Conservation (phyloP, 2,888 invertebrate genomes). For the Adineta ricciae region DNA sequence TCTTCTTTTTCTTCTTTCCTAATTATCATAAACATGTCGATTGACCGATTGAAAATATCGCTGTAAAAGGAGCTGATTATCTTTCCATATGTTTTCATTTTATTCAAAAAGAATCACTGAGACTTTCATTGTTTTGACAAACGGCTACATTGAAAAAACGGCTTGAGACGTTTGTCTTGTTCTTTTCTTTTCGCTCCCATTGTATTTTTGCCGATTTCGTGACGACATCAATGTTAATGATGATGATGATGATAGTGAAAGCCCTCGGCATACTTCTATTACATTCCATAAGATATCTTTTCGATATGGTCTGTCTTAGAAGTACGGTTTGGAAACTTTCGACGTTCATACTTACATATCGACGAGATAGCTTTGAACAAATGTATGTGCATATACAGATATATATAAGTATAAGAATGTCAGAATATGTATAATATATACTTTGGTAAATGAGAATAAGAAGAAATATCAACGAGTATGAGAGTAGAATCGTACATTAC, state of each 20-base stretch:
- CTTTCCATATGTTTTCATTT: not conserved
- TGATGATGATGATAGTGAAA: not conserved
- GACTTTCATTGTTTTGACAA: not conserved
- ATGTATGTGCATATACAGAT: not conserved
- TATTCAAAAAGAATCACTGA: not conserved
- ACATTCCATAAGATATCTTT: not conserved
- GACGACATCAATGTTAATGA: too few species aligned
- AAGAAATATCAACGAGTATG: not conserved
- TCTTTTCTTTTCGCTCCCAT: not conserved
- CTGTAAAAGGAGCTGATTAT: not conserved
- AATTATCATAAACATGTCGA: not conserved
- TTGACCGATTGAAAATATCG: not conserved
- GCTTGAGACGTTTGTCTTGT: not conserved
- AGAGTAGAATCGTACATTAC: not conserved
- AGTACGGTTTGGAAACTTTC: slow-evolving; percentile 1
- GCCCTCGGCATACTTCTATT: slow-evolving; percentile 15
- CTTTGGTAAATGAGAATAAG: not conserved
- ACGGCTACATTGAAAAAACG: not conserved
- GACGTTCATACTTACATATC: not conserved
- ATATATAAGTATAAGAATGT: not conserved
- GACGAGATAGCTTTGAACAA: not conserved
- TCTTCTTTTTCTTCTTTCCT: not conserved
- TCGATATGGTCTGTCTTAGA: slow-evolving; percentile 9
- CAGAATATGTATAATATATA: not conserved
- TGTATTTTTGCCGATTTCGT: not conserved